These are phyloP conservation scores for Malurus alboscapulatus DNA, from an alignment of 2,113 vertebrate species.

Conservation along the genomic window DNA sequence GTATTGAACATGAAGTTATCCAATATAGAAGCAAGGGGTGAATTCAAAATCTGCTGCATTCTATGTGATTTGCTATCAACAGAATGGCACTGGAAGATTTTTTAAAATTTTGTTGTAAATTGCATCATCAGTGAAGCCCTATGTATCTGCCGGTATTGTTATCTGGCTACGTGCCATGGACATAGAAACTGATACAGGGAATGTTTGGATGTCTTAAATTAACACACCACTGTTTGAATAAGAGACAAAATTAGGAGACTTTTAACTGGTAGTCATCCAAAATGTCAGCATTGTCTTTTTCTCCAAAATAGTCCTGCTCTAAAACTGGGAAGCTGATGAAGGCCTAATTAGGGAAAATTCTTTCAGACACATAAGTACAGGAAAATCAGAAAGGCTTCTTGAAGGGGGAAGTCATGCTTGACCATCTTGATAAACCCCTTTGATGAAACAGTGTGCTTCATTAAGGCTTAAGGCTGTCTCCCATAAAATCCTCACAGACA, in stretches of 20 bases:
- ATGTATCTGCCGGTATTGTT: background rate
- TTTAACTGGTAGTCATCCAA: background rate
- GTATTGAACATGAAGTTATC: background rate
- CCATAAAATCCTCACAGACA: background rate
- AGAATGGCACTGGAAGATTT: background rate
- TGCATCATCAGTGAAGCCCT: background rate
- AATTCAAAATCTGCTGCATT: background rate
- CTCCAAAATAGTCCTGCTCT: background rate
- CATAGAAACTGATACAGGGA: background rate
- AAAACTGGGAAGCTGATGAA: background rate
- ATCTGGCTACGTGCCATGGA: background rate
- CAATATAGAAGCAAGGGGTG: background rate
- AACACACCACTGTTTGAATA: background rate
- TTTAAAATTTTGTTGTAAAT: background rate
- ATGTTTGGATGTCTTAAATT: background rate
- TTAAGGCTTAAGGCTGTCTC: background rate
- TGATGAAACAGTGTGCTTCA: background rate
- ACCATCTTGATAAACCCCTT: background rate
- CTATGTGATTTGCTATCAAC: background rate
- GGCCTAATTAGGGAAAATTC: background rate
- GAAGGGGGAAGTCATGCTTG: background rate
- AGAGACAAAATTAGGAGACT: background rate
- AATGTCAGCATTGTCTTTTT: background rate
- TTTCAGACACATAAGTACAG: background rate
- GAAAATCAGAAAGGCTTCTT: background rate